Evolutionary conservation across 2,113 vertebrate species (phyloP), one percentile per base, ranked within the genome.

Genomic region (Hippoglossus stenolepis): DNA sequence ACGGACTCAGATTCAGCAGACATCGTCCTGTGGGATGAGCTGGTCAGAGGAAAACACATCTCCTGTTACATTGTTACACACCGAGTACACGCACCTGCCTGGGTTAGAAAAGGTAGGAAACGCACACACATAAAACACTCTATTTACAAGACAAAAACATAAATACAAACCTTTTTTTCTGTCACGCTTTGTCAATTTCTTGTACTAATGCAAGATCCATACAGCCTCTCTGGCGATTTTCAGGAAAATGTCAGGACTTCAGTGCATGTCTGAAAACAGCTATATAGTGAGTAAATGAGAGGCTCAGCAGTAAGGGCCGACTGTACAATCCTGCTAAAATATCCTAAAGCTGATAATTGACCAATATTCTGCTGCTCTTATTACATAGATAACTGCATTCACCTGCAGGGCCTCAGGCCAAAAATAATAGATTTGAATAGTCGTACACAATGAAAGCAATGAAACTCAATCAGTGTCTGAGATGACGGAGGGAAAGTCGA

Each of bases 41-140:
- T 96, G 73, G 75, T 92, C 26, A 92, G 93, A 85, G 94, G 95
- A 31, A 85, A 77, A 77, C 95, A 96, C 78, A 85, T 64, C 60
- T 94, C 86, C 63, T 97, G 96, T 80, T 92, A 88, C n/a, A 76
- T 77, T 0, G 70, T 94, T 65, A 81, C 86, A 51, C 94, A 97
- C 73, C 91, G 51, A 28, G 90, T 89, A 65, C 96, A 96, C 53
- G 38, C 24, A 0, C 90, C 92, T 58, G 90, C 93, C 5, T 96
- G 96, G 96, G 94, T 97, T 60, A 93, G 94, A 47, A 95, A 94
- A 95, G 96, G 95, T 96, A 88, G 72, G 81, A n/a, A 40, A 47
- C 7, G 9, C 45, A 38, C 10, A 6, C 6, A 57, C 56, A 21
- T 8, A 54, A 40, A 43, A 47, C 28, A 47, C 14, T 11, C 28